A percentile compares a stretch with the other conserved stretches of the same genome.
Evolutionary conservation across 2,113 vertebrate species (phyloP).

Genomic region (Ptilorrhoa leucosticta): DNA sequence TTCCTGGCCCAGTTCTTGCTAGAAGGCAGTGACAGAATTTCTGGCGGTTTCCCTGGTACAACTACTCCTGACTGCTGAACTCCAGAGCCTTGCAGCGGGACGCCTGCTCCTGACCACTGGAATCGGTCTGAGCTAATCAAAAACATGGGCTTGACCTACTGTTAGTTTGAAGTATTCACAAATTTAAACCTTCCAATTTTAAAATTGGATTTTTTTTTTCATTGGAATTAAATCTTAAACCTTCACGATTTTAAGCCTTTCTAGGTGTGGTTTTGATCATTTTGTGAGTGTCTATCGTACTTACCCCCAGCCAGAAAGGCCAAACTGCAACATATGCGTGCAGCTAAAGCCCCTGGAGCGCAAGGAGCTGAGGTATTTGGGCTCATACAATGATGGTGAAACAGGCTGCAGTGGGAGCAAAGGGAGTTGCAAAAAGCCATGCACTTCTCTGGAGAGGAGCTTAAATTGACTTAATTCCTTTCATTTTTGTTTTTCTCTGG

Average conservation of each 20-base stretch:
- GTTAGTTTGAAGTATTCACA: not conserved
- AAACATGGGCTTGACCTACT: not conserved
- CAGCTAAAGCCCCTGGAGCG: not conserved
- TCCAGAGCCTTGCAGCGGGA: not conserved
- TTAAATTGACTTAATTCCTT: not conserved
- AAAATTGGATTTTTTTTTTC: not conserved
- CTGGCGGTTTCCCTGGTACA: not conserved
- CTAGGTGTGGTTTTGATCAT: not conserved
- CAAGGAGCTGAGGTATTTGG: not conserved
- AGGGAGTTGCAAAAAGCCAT: not conserved
- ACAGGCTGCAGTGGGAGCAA: not conserved
- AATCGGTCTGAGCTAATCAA: not conserved
- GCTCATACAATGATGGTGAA: not conserved
- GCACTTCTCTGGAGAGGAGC: not conserved
- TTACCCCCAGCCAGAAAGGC: not conserved
- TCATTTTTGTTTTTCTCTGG: not conserved
- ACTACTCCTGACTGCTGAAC: not conserved
- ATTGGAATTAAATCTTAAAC: not conserved
- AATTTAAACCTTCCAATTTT: not conserved
- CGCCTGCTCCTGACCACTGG: not conserved
- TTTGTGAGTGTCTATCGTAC: not conserved
- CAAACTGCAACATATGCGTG: accelerated
- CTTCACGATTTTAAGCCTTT: not conserved
- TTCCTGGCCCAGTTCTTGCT: constrained; percentile 14
- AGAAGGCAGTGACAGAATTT: constrained; percentile 10